Base-by-base conservation (phyloP, 2,113 vertebrate species). In the Muscicapa adusta region DNA sequence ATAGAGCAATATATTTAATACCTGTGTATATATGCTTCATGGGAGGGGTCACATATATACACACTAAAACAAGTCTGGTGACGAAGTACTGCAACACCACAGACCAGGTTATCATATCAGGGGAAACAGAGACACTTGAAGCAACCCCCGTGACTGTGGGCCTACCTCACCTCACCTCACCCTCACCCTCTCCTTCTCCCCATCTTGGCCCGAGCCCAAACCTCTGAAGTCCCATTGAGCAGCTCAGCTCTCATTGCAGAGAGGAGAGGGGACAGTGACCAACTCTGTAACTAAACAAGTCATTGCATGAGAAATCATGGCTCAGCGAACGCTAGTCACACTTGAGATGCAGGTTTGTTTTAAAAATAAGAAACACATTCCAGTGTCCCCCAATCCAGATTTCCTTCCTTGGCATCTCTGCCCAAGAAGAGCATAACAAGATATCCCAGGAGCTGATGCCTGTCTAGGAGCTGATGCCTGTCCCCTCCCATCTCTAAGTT, bases 1-100 rank as follows among this genome's bases (percentile, higher is more conserved):
- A 98, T 98, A 98, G 94, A 98, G 98, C 47, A 19, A 98, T 98
- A 98, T 98, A 98, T 97, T 98, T 98, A 98, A 98, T 98, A 98
- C 96, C 96, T 97, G 97, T 98, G 98, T 98, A 98, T 98, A 98
- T 98, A 98, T 98, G 98, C 85, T 97, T 98, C 96, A 97, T 92
- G 57, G 97, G 66, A 95, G 70, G 97, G 97, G 93, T 96, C 71
- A 98, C 98, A 98, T 98, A 98, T 98, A 98, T 98, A 98, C 98
- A 98, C 98, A 97, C 97, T 98, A 95, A 94, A 97, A 98, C 97
- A 96, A 98, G 97, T 97, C 98, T 98, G 98, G 97, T 98, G 97
- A 98, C 97, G 18, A 98, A 96, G 95, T 96, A 98, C 98, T 97
- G 97, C 95, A 97, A 98, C 97, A 97, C 92, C 97, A 98, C 96